Evolutionary conservation across 2,797 vertebrate species (phyloP).

Genomic region (Mus caroli): DNA sequence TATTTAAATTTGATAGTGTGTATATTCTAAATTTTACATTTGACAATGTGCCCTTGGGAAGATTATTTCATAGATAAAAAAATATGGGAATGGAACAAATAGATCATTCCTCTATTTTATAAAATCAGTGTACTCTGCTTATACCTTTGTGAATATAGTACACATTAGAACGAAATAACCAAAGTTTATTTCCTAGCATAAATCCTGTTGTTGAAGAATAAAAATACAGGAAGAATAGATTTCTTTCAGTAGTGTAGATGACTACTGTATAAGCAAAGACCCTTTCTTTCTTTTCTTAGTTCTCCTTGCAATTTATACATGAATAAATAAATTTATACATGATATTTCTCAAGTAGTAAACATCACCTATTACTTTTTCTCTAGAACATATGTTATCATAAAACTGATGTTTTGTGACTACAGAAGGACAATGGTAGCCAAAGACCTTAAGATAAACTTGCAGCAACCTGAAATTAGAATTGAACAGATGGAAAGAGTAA

Average conservation of each 20-base stretch:
- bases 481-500: background rate
- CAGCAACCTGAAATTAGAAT: background rate
- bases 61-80: background rate
- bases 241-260: background rate
- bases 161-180: background rate
- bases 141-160: background rate
- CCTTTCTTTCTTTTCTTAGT: background rate
- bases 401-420: background rate
- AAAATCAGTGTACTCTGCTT: background rate
- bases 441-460: constrained; percentile 30
- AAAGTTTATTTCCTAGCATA: background rate
- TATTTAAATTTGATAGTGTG: background rate
- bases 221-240: background rate
- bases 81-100: background rate
- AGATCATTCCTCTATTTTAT: background rate
- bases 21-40: background rate
- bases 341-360: background rate
- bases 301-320: background rate
- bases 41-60: background rate
- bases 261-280: background rate
- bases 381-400: background rate
- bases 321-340: background rate
- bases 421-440: background rate
- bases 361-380: background rate
- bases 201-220: background rate